Conservation (phyloP, 2,113 vertebrate genomes). For the Plecturocebus donacophilus region DNA sequence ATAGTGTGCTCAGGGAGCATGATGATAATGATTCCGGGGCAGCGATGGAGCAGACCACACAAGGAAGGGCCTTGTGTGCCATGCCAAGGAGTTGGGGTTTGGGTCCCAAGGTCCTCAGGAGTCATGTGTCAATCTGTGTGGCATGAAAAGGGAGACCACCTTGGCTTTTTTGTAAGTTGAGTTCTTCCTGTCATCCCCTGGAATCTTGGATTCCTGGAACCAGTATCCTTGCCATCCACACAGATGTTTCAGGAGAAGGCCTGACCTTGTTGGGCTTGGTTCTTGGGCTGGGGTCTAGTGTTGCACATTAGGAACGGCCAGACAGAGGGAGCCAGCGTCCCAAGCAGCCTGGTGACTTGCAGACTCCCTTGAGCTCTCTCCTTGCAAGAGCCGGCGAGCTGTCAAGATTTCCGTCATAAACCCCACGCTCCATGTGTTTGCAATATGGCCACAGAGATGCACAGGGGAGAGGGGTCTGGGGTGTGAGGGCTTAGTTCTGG, state of each 20-base stretch:
- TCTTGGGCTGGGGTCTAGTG: not conserved
- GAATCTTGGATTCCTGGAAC: not conserved
- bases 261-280: not conserved
- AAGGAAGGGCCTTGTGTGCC: not conserved
- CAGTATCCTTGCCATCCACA: not conserved
- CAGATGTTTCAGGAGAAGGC: not conserved
- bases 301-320: not conserved
- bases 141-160: not conserved
- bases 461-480: not conserved
- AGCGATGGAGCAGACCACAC: not conserved
- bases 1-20: not conserved
- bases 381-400: not conserved
- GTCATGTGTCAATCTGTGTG: not conserved
- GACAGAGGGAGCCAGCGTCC: not conserved
- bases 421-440: constrained; percentile 30
- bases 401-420: not conserved
- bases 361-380: not conserved
- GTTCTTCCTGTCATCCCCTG: not conserved
- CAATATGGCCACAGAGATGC: not conserved
- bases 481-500: not conserved
- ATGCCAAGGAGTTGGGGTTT: not conserved
- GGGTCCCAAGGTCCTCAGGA: not conserved
- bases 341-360: not conserved
- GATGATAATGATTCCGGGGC: not conserved
- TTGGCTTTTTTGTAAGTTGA: not conserved